Conservation (phyloP, 2,888 invertebrate genomes). For the Troides oblongomaculatus region DNA sequence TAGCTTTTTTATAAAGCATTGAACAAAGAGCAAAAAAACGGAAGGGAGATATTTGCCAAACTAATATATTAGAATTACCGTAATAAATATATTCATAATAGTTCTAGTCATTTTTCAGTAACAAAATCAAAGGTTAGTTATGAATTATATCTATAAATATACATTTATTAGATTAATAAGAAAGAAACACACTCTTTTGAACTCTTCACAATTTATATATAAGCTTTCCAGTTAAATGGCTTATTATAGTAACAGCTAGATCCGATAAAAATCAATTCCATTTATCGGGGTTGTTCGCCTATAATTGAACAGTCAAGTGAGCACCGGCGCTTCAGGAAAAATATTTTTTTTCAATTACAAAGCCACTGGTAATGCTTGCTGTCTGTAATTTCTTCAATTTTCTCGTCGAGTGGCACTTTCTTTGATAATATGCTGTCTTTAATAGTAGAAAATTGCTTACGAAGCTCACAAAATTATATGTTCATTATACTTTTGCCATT, state of each 20-base stretch:
- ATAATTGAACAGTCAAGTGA: slow-evolving; percentile 52
- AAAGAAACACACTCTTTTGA: not conserved
- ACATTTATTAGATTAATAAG: too few species aligned
- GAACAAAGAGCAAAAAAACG: too few species aligned
- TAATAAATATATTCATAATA: too few species aligned
- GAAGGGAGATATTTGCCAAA: too few species aligned
- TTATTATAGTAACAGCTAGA: slow-evolving; percentile 31
- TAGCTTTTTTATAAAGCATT: too few species aligned
- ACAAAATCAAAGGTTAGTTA: too few species aligned
- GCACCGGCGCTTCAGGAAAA: slow-evolving; percentile 45
- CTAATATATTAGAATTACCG: too few species aligned
- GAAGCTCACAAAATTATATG: slow-evolving; percentile 1
- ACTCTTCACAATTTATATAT: slow-evolving; percentile 17
- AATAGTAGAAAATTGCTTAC: slow-evolving; percentile 10
- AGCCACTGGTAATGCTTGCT: slow-evolving; percentile 37
- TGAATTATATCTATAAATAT: too few species aligned
- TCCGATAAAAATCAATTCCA: slow-evolving; percentile 46
- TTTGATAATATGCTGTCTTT: slow-evolving; percentile 32
- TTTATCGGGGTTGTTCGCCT: slow-evolving; percentile 50
- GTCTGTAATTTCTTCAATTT: slow-evolving; percentile 59
- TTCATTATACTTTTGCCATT: not conserved
- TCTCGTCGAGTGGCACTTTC: slow-evolving; percentile 33
- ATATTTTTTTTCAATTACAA: slow-evolving; percentile 53
- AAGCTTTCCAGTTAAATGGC: slow-evolving; percentile 29
- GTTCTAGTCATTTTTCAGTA: too few species aligned